Evolutionary conservation across 2,888 invertebrate species (phyloP).

Genomic region (Leptothorax acervorum): DNA sequence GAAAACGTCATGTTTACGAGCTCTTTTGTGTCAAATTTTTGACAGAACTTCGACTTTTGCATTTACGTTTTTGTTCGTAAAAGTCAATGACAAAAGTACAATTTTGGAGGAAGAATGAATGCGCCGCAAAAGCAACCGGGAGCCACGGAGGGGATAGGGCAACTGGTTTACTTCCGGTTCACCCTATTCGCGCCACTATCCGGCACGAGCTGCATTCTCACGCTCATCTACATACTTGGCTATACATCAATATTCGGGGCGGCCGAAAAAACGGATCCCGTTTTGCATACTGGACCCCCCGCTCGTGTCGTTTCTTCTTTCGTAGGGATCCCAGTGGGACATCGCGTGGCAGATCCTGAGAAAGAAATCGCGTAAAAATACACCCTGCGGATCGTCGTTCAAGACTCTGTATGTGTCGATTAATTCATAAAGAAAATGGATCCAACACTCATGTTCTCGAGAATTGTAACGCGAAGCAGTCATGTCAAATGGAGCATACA

Average conservation of each 20-base stretch:
- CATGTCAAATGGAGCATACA: background rate
- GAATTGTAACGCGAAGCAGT: conserved; percentile 5
- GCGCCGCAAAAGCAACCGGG: conserved; percentile 39
- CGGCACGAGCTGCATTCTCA: conserved; percentile 84
- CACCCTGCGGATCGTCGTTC: conserved; percentile 19
- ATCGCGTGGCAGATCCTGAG: conserved; percentile 72
- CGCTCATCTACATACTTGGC: conserved; percentile 84
- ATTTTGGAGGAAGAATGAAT: conserved; percentile 59
- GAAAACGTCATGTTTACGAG: background rate
- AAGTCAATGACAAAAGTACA: conserved; percentile 63
- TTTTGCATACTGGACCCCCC: conserved; percentile 83
- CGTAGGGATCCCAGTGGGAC: conserved; percentile 77
- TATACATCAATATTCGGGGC: conserved; percentile 84
- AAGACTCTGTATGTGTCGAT: conserved; percentile 23
- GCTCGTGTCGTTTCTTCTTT: conserved; percentile 80
- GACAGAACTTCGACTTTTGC: background rate
- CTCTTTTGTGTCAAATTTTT: background rate
- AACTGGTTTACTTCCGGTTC: conserved; percentile 80
- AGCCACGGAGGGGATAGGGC: conserved; percentile 48
- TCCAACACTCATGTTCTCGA: background rate
- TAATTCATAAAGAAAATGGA: conserved; percentile 32
- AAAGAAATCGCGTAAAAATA: conserved; percentile 58
- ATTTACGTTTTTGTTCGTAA: conserved; percentile 30
- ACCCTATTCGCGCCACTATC: conserved; percentile 80
- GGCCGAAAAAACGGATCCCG: conserved; percentile 82